Evolutionary conservation across 1,140 invertebrate genomes (phyloP).

Genomic region (Microvelia longipes): DNA sequence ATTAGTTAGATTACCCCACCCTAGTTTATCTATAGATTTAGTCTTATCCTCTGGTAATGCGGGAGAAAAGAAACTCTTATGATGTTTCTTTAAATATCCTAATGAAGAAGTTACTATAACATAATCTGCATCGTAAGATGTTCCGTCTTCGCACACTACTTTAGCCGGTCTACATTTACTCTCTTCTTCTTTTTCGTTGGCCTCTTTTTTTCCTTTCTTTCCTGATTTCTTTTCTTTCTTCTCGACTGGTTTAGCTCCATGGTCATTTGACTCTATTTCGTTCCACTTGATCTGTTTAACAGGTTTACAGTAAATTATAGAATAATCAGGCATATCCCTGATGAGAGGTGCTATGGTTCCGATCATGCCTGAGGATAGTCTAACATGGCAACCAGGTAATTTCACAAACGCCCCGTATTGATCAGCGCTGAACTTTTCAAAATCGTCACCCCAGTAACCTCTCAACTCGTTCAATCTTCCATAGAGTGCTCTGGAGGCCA

Average conservation of each 20-base stretch:
- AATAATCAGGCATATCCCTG: slow-evolving; percentile 40
- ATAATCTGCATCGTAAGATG: slow-evolving; percentile 40
- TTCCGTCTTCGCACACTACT: slow-evolving; percentile 42
- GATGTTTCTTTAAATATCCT: slow-evolving; percentile 45
- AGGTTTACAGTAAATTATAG: slow-evolving; percentile 35
- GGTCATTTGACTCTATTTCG: slow-evolving; percentile 39
- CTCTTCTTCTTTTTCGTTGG: slow-evolving; percentile 34
- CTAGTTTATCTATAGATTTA: slow-evolving; percentile 42
- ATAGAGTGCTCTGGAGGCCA: slow-evolving; percentile 2
- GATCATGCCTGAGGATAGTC: slow-evolving; percentile 46
- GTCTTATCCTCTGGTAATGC: slow-evolving; percentile 39
- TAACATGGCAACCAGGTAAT: slow-evolving; percentile 45
- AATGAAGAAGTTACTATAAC: slow-evolving; percentile 50
- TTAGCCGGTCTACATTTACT: slow-evolving; percentile 37
- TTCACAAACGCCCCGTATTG: slow-evolving; percentile 39
- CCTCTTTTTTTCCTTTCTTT: slow-evolving; percentile 39
- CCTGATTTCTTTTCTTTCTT: background rate
- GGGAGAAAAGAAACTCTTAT: slow-evolving; percentile 38
- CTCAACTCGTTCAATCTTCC: slow-evolving; percentile 10
- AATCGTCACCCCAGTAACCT: slow-evolving; percentile 12
- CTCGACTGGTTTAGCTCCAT: slow-evolving; percentile 20
- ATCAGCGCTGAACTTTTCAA: slow-evolving; percentile 6
- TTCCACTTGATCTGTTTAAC: slow-evolving; percentile 38
- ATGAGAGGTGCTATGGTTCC: slow-evolving; percentile 45
- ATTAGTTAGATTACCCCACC: slow-evolving; percentile 52